A percentile compares a stretch with the other conserved stretches of the same genome.
Conservation (phyloP, 2,888 invertebrate genomes). For the Cosmopolites sordidus region DNA sequence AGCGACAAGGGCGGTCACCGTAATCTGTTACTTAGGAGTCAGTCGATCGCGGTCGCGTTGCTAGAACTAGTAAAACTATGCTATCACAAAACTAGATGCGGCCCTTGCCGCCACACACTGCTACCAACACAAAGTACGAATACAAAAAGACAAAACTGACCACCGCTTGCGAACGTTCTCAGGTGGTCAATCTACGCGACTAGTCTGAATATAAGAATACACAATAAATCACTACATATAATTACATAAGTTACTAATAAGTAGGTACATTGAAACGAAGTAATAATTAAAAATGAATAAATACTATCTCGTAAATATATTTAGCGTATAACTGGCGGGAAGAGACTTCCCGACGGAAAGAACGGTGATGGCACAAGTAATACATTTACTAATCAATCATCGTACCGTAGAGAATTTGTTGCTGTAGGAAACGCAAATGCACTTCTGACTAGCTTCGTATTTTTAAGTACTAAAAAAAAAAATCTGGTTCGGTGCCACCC, state of each 20-base stretch:
- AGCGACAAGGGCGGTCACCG: slow-evolving; percentile 34
- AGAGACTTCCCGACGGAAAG: slow-evolving; percentile 20
- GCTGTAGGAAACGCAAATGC: slow-evolving; percentile 49
- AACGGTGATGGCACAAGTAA: slow-evolving; percentile 43
- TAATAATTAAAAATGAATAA: slow-evolving; percentile 29
- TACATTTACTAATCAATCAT: slow-evolving; percentile 36
- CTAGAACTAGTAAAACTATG: slow-evolving; percentile 33
- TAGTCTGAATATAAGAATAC: slow-evolving; percentile 44
- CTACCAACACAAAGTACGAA: slow-evolving; percentile 37
- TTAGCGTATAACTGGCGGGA: slow-evolving; percentile 31
- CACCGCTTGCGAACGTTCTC: slow-evolving; percentile 31
- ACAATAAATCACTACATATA: slow-evolving; percentile 47
- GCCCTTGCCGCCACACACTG: slow-evolving; percentile 34
- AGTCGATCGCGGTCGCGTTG: slow-evolving; percentile 31
- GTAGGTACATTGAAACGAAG: slow-evolving; percentile 31
- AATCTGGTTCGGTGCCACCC: slow-evolving; percentile 35
- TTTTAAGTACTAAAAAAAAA: slow-evolving; percentile 45
- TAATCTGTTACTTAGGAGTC: slow-evolving; percentile 32
- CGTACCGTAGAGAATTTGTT: slow-evolving; percentile 32
- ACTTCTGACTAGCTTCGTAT: slow-evolving; percentile 51
- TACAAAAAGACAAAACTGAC: slow-evolving; percentile 32
- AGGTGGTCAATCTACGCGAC: slow-evolving; percentile 39
- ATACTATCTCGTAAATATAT: slow-evolving; percentile 33
- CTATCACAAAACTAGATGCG: slow-evolving; percentile 37
- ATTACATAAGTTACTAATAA: slow-evolving; percentile 41